Percentiles rank a stretch among this genome's conserved stretches.
Conservation (phyloP, 2,888 invertebrate species). For the Eupithecia insigniata region DNA sequence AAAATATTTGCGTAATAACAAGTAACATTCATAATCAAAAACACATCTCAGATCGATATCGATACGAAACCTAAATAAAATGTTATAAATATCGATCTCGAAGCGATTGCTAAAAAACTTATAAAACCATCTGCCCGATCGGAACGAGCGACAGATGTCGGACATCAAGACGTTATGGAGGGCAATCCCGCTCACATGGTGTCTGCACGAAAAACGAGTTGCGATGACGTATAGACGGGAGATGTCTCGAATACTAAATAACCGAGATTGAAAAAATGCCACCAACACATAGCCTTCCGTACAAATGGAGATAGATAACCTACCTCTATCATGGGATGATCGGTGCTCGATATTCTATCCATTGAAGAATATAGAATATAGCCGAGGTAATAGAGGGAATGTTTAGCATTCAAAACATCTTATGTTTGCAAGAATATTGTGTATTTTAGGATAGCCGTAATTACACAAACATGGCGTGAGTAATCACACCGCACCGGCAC, state of each 20-base stretch:
- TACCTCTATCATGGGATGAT: slow-evolving; percentile 1
- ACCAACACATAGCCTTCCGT: slow-evolving; percentile 1
- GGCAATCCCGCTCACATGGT: slow-evolving; percentile 73
- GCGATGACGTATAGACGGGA: slow-evolving; percentile 42
- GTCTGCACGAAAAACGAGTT: slow-evolving; percentile 65
- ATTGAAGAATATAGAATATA: too few species aligned
- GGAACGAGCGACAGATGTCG: slow-evolving; percentile 69
- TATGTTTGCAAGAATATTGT: slow-evolving; percentile 34
- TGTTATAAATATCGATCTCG: slow-evolving; percentile 59
- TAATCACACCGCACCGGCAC: slow-evolving; percentile 41
- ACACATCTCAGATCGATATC: neutral
- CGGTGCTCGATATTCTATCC: neutral
- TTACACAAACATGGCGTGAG: slow-evolving; percentile 48
- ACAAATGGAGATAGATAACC: slow-evolving; percentile 9
- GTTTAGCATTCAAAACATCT: slow-evolving; percentile 16
- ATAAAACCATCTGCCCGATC: slow-evolving; percentile 71
- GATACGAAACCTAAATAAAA: slow-evolving; percentile 46
- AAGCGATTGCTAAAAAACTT: slow-evolving; percentile 65
- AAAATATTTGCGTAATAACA: neutral
- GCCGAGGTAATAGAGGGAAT: neutral
- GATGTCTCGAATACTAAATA: slow-evolving; percentile 34
- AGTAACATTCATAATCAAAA: neutral
- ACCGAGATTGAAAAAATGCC: slow-evolving; percentile 25
- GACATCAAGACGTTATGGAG: slow-evolving; percentile 79
- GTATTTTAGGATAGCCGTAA: slow-evolving; percentile 48